Conservation (phyloP, 2,888 invertebrate species). For the Ennomos erosarius region DNA sequence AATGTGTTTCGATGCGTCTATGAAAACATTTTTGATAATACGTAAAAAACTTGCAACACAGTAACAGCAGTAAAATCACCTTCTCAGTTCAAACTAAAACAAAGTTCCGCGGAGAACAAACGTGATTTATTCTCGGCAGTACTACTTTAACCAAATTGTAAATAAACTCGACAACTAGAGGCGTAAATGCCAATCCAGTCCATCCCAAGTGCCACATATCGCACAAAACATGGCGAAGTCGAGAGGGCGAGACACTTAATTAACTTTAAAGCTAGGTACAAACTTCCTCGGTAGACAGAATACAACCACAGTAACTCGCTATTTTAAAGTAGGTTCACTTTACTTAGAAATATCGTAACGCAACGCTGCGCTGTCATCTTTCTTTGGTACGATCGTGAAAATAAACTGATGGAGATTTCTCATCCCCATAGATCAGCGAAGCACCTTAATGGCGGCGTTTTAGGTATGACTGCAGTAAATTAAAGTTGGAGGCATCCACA, state of each 20-base stretch:
- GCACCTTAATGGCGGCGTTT: no score
- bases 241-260: conserved; percentile 63
- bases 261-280: conserved; percentile 73
- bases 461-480: no score
- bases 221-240: conserved; percentile 59
- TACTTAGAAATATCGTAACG: no score
- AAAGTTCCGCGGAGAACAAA: conserved; percentile 10
- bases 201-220: conserved; percentile 58
- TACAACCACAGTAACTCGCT: conserved; percentile 18
- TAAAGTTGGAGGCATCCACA: no score
- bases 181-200: conserved; percentile 58
- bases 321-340: conserved; percentile 1
- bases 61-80: conserved; percentile 7
- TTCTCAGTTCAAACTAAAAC: conserved; percentile 13
- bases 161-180: conserved; percentile 45
- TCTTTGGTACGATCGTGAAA: no score
- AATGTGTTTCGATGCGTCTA: no score
- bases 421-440: no score
- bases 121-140: conserved; percentile 39
- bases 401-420: no score
- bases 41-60: not conserved
- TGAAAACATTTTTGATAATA: no score
- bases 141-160: conserved; percentile 46
- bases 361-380: no score
- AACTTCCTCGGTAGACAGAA: conserved; percentile 55